These are phyloP conservation scores for Autographa gamma DNA, from an alignment of 2,888 invertebrate genomes.

Conservation along the genomic window DNA sequence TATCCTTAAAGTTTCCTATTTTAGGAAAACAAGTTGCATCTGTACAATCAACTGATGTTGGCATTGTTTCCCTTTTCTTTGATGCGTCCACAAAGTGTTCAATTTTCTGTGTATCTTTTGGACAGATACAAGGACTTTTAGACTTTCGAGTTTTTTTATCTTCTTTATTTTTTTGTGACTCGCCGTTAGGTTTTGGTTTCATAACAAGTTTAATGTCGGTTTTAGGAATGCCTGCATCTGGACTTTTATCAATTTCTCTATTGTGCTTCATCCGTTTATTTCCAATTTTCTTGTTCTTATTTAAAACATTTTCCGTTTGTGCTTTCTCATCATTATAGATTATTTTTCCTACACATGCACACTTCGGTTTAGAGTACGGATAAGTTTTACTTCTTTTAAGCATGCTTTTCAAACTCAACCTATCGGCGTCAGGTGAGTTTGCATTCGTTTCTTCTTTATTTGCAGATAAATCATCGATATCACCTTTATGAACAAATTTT, in stretches of 20 bases:
- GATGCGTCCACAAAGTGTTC: too few relatives aligned
- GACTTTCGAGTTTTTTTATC: neutral
- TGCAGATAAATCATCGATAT: neutral
- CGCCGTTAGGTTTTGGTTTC: slow-evolving; percentile 9
- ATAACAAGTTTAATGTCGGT: slow-evolving; percentile 6
- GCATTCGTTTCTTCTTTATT: neutral
- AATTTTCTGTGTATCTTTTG: too few relatives aligned
- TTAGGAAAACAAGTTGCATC: slow-evolving; percentile 30
- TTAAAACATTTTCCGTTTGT: slow-evolving; percentile 24
- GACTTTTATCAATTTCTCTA: neutral
- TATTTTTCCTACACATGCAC: slow-evolving; percentile 28
- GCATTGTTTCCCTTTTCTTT: neutral
- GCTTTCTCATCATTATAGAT: slow-evolving; percentile 16
- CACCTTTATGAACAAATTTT: slow-evolving; percentile 10
- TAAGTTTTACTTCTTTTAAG: slow-evolving; percentile 8
- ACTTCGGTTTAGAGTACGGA: neutral
- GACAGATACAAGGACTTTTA: neutral
- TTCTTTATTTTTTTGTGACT: neutral
- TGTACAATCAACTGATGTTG: neutral
- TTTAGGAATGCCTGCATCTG: neutral
- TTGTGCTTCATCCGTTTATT: neutral
- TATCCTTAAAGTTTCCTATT: slow-evolving; percentile 38
- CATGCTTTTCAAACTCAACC: neutral
- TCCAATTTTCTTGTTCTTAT: slow-evolving; percentile 9
- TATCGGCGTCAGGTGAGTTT: neutral